A percentile compares a stretch with the other conserved stretches of the same genome.
These are phyloP conservation scores for Pelusios castaneus DNA, from an alignment of 2,113 vertebrate species.

Conservation along the genomic window DNA sequence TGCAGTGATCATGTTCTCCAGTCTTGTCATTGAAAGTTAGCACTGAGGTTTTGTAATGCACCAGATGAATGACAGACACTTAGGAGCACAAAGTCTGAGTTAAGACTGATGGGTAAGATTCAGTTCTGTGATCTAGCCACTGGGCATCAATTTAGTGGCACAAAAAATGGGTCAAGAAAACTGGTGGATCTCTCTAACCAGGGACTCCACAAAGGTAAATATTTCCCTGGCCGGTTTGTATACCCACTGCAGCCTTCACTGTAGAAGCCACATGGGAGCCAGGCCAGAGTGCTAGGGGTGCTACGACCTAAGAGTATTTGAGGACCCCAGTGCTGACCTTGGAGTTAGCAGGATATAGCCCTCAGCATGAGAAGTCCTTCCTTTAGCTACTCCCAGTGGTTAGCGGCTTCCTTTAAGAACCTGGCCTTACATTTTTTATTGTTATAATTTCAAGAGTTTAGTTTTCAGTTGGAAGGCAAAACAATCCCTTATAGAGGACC, in stretches of 20 bases:
- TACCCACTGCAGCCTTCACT: neutral
- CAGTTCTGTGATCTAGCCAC: neutral
- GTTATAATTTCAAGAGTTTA: neutral
- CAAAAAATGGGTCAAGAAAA: neutral
- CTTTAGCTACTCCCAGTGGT: neutral
- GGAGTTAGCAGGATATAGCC: neutral
- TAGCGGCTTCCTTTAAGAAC: neutral
- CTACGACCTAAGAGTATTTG: neutral
- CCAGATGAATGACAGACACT: slow-evolving; percentile 28
- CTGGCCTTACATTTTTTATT: neutral
- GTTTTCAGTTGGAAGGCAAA: neutral
- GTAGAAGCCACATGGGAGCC: too few species aligned
- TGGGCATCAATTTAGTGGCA: too few species aligned
- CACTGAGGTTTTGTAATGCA: slow-evolving; percentile 24
- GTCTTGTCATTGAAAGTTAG: neutral
- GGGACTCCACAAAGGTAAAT: neutral
- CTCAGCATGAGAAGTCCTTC: neutral
- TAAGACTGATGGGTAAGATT: neutral
- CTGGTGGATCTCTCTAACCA: neutral
- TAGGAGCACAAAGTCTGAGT: slow-evolving; percentile 3
- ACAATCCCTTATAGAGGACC: neutral
- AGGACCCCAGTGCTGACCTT: neutral
- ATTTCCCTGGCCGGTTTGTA: neutral
- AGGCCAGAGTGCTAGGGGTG: too few species aligned
- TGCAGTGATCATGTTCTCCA: neutral